Percentiles rank a stretch among this genome's conserved stretches.
Evolutionary conservation across 1,140 invertebrate genomes (phyloP).

Genomic region (Ectropis grisescens): DNA sequence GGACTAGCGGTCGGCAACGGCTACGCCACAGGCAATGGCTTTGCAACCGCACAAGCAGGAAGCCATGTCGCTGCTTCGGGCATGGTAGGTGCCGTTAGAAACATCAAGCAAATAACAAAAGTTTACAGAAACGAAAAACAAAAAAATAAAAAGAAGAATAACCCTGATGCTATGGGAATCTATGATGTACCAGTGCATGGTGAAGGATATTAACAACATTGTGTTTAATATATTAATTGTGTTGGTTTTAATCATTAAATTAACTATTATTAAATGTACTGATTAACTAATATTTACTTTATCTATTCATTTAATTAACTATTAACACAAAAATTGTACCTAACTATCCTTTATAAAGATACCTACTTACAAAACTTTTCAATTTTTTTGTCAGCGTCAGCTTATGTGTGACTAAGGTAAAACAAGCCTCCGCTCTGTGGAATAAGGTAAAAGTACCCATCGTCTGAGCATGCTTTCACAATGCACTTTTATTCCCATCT

Average conservation of each 20-base stretch:
- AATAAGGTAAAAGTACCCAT: conserved; percentile 11
- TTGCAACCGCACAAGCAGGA: conserved; percentile 40
- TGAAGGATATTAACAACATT: not conserved
- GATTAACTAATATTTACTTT: too few relatives aligned
- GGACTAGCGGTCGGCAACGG: conserved; percentile 35
- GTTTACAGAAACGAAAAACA: conserved; percentile 16
- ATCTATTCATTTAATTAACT: too few relatives aligned
- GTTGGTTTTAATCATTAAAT: too few relatives aligned
- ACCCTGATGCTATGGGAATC: not conserved
- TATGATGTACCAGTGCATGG: not conserved
- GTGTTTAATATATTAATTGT: not conserved
- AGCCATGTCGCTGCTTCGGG: conserved; percentile 29
- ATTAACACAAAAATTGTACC: too few relatives aligned
- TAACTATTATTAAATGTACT: too few relatives aligned
- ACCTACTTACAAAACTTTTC: too few relatives aligned
- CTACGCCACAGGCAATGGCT: conserved; percentile 33
- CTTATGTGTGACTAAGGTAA: too few relatives aligned
- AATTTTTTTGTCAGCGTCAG: too few relatives aligned
- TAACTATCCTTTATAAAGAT: too few relatives aligned
- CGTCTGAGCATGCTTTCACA: conserved; percentile 9
- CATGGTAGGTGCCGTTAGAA: conserved; percentile 49
- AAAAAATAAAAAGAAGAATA: conserved; percentile 5
- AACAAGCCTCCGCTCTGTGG: conserved; percentile 3
- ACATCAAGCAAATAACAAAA: conserved; percentile 25
- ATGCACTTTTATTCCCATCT: conserved; percentile 8